Evolutionary conservation across 2,888 invertebrate species (phyloP).

Genomic region (Anthophora plumipes): DNA sequence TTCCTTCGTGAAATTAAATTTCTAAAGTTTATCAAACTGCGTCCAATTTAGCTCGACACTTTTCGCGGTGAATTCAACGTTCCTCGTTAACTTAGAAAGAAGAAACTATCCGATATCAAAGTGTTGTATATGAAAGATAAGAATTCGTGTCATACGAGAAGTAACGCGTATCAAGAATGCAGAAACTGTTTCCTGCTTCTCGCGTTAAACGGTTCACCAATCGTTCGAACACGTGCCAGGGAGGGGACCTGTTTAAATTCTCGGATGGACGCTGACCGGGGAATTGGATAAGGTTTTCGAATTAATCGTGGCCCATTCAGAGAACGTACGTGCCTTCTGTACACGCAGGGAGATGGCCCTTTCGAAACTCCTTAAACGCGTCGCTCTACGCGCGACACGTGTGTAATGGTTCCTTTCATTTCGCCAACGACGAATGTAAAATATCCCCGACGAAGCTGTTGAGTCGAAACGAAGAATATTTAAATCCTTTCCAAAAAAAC

Average conservation of each 20-base stretch:
- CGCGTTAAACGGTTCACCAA: background rate
- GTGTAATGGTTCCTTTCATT: background rate
- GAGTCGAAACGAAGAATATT: too few species aligned
- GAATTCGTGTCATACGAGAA: too few species aligned
- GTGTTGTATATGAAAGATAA: too few species aligned
- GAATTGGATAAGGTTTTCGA: conserved; percentile 78
- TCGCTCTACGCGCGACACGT: conserved; percentile 36
- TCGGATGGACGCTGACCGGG: conserved; percentile 30
- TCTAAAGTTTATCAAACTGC: too few species aligned
- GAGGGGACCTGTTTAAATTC: conserved; percentile 20
- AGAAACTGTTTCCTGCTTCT: background rate
- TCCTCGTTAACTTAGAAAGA: too few species aligned
- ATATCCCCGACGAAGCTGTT: too few species aligned
- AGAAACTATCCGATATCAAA: too few species aligned
- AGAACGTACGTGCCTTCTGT: conserved; percentile 77
- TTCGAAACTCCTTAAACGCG: conserved; percentile 52
- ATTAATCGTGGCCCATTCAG: conserved; percentile 78
- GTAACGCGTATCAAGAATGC: background rate
- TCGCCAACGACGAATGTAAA: background rate
- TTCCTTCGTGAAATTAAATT: too few species aligned
- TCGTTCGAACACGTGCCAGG: conserved; percentile 8
- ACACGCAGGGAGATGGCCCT: conserved; percentile 29
- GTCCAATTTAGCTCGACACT: too few species aligned
- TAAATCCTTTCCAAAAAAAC: too few species aligned
- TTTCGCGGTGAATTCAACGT: too few species aligned